These are phyloP conservation scores for Anomalospiza imberbis DNA, from an alignment of 2,797 vertebrate genomes.

Conservation along the genomic window DNA sequence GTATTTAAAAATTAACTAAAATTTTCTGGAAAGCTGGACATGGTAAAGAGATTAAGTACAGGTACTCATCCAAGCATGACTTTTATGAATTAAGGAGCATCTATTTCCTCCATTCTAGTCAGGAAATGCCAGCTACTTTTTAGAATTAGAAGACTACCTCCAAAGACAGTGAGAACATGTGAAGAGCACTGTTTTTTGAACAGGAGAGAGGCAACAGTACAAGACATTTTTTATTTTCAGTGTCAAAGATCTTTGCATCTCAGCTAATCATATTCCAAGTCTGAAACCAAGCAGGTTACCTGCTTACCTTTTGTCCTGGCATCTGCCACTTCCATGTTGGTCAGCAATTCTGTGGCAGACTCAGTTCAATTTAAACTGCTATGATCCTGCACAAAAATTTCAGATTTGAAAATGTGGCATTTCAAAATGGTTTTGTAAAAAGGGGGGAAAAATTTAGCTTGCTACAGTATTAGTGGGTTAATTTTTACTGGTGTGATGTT, in stretches of 20 bases:
- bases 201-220: neutral
- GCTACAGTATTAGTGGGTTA: neutral
- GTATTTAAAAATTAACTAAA: neutral
- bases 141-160: neutral
- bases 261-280: neutral
- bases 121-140: neutral
- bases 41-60: neutral
- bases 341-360: neutral
- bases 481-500: neutral
- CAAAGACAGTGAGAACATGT: neutral
- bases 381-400: neutral
- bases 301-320: neutral
- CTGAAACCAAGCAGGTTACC: neutral
- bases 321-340: neutral
- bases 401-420: neutral
- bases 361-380: neutral
- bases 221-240: neutral
- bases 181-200: neutral
- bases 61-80: neutral
- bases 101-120: neutral
- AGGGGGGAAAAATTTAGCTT: neutral
- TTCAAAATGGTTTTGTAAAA: neutral
- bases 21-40: neutral
- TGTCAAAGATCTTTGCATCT: neutral
- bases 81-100: neutral